Percentiles rank a stretch among this genome's conserved stretches.
Conservation (phyloP, 2,113 vertebrate genomes). For the Eulacestoma nigropectus region DNA sequence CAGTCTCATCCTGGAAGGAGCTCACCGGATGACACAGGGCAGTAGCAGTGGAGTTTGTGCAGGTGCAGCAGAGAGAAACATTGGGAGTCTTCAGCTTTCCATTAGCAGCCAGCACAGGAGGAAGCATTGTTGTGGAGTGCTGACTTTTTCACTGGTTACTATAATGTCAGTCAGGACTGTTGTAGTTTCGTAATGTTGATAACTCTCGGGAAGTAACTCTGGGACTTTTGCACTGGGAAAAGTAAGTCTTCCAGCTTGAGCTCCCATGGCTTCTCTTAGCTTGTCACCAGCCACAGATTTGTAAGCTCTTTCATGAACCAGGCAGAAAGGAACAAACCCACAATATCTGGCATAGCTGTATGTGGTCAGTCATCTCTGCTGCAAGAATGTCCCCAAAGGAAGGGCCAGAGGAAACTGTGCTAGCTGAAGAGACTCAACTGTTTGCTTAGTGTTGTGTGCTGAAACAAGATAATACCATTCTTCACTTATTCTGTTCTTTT, state of each 20-base stretch:
- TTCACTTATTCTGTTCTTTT: background rate
- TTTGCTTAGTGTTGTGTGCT: background rate
- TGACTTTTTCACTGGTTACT: background rate
- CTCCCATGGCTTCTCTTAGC: background rate
- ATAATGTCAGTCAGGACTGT: fast-evolving
- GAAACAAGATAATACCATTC: background rate
- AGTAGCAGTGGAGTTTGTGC: background rate
- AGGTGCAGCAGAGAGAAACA: background rate
- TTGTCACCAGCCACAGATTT: background rate
- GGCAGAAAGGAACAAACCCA: background rate
- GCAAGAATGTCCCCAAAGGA: background rate
- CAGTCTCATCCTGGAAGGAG: background rate
- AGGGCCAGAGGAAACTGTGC: background rate
- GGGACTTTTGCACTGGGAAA: background rate
- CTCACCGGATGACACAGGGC: background rate
- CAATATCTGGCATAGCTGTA: background rate
- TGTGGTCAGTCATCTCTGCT: background rate
- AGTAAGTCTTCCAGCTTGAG: background rate
- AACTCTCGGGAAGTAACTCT: background rate
- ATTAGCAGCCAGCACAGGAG: background rate
- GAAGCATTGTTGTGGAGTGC: background rate
- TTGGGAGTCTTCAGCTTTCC: background rate
- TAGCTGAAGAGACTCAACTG: background rate
- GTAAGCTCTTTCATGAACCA: background rate
- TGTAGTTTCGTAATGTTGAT: background rate